A percentile compares a stretch with the other conserved stretches of the same genome.
These are phyloP conservation scores for Dicrurus megarhynchus DNA, from an alignment of 2,113 vertebrate species.

Conservation along the genomic window DNA sequence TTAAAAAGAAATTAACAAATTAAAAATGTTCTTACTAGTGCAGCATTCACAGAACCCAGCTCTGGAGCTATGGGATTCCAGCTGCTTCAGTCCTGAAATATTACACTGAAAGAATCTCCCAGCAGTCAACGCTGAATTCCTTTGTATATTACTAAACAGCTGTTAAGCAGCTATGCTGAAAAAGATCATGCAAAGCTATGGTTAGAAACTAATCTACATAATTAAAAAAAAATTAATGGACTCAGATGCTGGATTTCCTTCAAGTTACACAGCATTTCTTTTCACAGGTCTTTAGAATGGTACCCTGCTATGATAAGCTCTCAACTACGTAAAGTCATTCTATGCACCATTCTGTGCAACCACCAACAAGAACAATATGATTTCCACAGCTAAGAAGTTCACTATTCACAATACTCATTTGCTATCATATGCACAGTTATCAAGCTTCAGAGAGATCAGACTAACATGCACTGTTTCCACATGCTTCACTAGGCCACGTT, in stretches of 20 bases:
- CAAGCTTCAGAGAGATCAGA: not conserved
- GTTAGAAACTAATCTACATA: not conserved
- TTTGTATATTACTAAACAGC: not conserved
- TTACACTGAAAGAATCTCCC: not conserved
- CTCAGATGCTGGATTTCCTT: not conserved
- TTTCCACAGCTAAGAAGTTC: not conserved
- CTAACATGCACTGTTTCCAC: not conserved
- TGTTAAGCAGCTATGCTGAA: not conserved
- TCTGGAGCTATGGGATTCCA: not conserved
- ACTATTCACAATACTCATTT: not conserved
- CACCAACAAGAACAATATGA: not conserved
- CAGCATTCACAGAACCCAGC: not conserved
- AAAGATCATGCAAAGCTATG: not conserved
- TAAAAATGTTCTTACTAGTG: not conserved
- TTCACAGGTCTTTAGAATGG: not conserved
- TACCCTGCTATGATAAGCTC: not conserved
- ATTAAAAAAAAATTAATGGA: not conserved
- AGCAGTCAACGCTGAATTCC: not conserved
- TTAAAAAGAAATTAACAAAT: not conserved
- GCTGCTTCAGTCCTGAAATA: not conserved
- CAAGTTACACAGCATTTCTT: not conserved
- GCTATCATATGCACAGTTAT: not conserved
- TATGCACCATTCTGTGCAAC: not conserved
- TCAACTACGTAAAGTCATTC: not conserved
- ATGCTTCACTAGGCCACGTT: not conserved